A percentile compares a stretch with the other conserved stretches of the same genome.
Evolutionary conservation across 92 coral and sea anemone species (phyloP).

Genomic region (Phenganax marumi): DNA sequence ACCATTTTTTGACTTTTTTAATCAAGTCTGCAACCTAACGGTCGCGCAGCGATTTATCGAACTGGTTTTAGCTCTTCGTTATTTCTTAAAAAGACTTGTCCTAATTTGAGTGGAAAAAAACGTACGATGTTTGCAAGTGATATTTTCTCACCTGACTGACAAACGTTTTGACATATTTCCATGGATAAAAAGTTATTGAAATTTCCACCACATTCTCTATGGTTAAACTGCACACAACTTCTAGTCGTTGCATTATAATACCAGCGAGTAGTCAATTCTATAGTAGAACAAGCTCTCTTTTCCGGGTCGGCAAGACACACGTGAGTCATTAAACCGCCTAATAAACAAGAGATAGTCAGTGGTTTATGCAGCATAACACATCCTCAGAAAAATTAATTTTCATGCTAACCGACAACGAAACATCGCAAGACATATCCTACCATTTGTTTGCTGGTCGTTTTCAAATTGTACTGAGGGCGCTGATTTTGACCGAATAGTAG

Average conservation of each 20-base stretch:
- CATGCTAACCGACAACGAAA: not conserved
- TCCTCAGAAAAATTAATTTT: too few relatives aligned
- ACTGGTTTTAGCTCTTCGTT: too few relatives aligned
- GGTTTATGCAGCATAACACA: too few relatives aligned
- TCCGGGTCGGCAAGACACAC: conserved; percentile 36
- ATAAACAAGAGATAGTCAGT: not conserved
- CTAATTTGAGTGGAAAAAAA: not conserved
- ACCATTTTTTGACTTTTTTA: too few relatives aligned
- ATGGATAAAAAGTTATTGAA: conserved; percentile 78
- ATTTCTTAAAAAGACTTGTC: not conserved
- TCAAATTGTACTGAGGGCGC: not conserved
- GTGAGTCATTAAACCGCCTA: conserved; percentile 22
- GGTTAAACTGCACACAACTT: conserved; percentile 69
- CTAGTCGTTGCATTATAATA: conserved; percentile 66
- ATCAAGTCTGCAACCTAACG: too few relatives aligned
- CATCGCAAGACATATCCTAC: not conserved
- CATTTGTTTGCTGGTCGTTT: conserved; percentile 5
- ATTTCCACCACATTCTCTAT: conserved; percentile 85
- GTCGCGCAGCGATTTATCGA: too few relatives aligned
- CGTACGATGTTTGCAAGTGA: not conserved
- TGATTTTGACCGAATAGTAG: not conserved
- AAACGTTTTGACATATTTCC: conserved; percentile 66
- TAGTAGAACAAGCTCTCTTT: conserved; percentile 12
- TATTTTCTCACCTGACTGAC: conserved; percentile 45
- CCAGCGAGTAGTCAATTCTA: conserved; percentile 71